Conservation (phyloP, 1,140 invertebrate genomes). For the Macrotrachela quadricornifera region DNA sequence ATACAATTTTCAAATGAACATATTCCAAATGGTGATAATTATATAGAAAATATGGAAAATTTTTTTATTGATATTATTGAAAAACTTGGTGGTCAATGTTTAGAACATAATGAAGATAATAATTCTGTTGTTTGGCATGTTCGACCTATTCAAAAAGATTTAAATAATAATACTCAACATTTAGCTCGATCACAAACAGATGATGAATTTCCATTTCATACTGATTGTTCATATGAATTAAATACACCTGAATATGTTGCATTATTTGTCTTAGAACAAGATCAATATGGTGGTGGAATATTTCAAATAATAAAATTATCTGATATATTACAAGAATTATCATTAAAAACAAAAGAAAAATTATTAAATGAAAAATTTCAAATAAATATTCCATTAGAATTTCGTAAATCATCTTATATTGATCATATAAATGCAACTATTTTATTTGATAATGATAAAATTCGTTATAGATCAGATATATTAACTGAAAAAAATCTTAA, state of each 20-base stretch:
- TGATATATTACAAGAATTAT: not conserved
- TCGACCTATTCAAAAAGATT: no score
- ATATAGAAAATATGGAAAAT: no score
- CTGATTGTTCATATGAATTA: not conserved
- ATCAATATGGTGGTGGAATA: not conserved
- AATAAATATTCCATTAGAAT: constrained; percentile 3
- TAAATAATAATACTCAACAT: no score
- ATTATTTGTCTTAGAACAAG: not conserved
- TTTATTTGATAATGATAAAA: not conserved
- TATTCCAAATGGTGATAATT: no score
- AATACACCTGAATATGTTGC: not conserved
- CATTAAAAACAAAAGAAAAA: not conserved
- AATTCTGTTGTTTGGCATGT: no score
- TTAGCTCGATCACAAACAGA: not conserved
- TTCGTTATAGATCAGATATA: constrained; percentile 1
- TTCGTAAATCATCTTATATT: not conserved
- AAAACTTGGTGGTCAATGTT: no score
- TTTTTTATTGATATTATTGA: no score
- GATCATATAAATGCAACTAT: not conserved
- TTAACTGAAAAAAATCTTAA: not conserved
- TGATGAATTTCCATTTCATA: not conserved
- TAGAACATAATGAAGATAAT: no score
- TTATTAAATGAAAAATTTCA: not conserved
- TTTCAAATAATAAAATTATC: not conserved
- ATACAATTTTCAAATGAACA: no score